A percentile compares a stretch with the other conserved stretches of the same genome.
These are phyloP conservation scores for Chelonus formosanus DNA, from an alignment of 2,888 invertebrate species.

Conservation along the genomic window DNA sequence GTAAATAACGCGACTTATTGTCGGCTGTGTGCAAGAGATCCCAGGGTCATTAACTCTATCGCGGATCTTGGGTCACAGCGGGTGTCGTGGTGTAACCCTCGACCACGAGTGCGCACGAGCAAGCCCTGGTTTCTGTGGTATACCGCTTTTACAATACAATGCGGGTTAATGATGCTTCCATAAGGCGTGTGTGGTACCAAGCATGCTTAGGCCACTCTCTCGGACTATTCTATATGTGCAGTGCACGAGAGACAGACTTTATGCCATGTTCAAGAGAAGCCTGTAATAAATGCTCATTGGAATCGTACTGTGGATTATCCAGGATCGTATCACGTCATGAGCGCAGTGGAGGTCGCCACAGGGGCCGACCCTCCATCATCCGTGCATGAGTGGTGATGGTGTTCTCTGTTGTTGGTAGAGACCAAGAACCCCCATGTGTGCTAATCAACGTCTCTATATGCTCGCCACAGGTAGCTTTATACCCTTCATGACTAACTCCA, in stretches of 20 bases:
- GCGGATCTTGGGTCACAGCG: slow-evolving; percentile 60
- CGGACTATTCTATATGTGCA: slow-evolving; percentile 20
- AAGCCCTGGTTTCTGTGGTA: slow-evolving; percentile 34
- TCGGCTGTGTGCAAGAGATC: slow-evolving; percentile 51
- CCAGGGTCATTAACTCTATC: slow-evolving; percentile 62
- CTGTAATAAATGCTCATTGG: slow-evolving; percentile 31
- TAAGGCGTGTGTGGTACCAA: slow-evolving; percentile 40
- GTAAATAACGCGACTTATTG: slow-evolving; percentile 62
- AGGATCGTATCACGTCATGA: slow-evolving; percentile 49
- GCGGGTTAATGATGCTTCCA: slow-evolving; percentile 57
- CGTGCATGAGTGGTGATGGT: slow-evolving; percentile 46
- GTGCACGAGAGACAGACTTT: slow-evolving; percentile 18
- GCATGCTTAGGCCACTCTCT: slow-evolving; percentile 5
- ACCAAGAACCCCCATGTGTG: slow-evolving; percentile 8
- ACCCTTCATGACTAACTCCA: not conserved
- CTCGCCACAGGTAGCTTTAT: slow-evolving; percentile 22
- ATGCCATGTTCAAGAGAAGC: slow-evolving; percentile 31
- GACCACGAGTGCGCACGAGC: slow-evolving; percentile 47
- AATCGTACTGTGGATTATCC: slow-evolving; percentile 41
- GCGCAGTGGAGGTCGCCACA: slow-evolving; percentile 50
- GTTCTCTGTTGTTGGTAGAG: slow-evolving; percentile 31
- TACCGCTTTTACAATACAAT: slow-evolving; percentile 48
- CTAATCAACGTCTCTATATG: slow-evolving; percentile 45
- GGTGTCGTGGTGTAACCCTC: slow-evolving; percentile 59
- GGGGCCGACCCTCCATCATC: slow-evolving; percentile 57